Percentiles rank a stretch among this genome's conserved stretches.
Conservation (phyloP, 2,888 invertebrate genomes). For the Bhutanitis thaidina region DNA sequence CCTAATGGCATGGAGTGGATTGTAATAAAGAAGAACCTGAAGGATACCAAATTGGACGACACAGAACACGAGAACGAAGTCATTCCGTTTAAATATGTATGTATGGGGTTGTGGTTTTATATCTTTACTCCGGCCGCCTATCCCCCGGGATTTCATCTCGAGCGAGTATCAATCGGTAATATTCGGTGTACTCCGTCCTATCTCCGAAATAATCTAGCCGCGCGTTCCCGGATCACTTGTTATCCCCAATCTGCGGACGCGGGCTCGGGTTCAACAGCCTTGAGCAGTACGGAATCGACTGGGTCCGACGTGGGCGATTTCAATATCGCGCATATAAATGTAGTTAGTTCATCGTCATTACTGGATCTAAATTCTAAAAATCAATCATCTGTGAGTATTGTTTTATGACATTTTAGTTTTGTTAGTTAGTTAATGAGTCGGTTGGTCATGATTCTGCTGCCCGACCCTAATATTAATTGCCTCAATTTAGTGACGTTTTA, state of each 20-base stretch:
- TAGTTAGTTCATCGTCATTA: no score
- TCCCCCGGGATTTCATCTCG: slow-evolving; percentile 52
- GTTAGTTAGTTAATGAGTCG: no score
- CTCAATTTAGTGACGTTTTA: background rate
- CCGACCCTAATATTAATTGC: background rate
- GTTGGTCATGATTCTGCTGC: no score
- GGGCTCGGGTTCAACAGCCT: no score
- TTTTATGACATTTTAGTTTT: no score
- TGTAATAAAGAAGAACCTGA: background rate
- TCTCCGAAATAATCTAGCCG: slow-evolving; percentile 57
- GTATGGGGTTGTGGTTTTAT: slow-evolving; percentile 51
- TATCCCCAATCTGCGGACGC: no score
- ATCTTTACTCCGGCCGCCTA: slow-evolving; percentile 43
- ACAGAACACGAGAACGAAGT: background rate
- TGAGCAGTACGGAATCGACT: no score
- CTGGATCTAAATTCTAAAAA: no score
- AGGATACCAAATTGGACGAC: slow-evolving; percentile 1
- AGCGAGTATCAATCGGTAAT: slow-evolving; percentile 65
- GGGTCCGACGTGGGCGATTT: no score
- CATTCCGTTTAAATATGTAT: slow-evolving; percentile 64
- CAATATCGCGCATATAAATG: no score
- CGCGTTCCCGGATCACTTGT: slow-evolving; percentile 25
- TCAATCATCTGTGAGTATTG: no score
- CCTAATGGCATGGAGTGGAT: no score
- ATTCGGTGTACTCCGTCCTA: slow-evolving; percentile 42